Base-by-base conservation (phyloP, 1,140 invertebrate genomes). In the Acromyrmex charruanus region DNA sequence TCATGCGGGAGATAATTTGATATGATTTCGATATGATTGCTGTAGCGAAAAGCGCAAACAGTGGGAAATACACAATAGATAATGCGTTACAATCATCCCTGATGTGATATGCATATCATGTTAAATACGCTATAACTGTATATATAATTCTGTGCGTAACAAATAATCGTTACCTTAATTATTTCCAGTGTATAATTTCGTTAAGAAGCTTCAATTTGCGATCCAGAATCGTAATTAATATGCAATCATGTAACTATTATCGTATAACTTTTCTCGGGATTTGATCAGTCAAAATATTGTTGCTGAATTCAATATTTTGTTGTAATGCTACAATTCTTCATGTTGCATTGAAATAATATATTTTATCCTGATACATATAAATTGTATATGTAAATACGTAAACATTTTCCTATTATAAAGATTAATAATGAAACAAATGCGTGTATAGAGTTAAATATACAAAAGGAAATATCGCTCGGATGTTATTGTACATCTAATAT, bases 21-120 rank as follows among this genome's bases (percentile, higher is more conserved):
- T 69, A 35, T 31, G 49, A 16, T 80, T 35, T 35, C 63, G 49
- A 80, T 69, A 39, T n/a, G 21, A 80, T 80, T 80, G 49, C 49
- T 80, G 18, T 21, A 58, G n/a, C 18, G 21, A 28, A 12, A 1
- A 39, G 9, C 28, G n/a, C 63, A n/a, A 35, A 21, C 39, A 25
- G 4, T 12, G 18, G 12, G 16, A 51, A 31, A 79, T 25, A 31
- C 25, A 39, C 25, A 7, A 61, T 25, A 74, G 18, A 25, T 7
- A 12, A 21, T 66, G 35, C 28, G 16, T n/a, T 49, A 44, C 25
- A 53, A 16, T 49, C 49, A 55, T 12, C 74, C 28, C 28, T 63
- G 44, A 69, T 80, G 49, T 55, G 77, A 80, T 80, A 80, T 69
- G 77, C 77, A 80, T 80, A 80, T 80, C 77, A 21, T 49, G 16